Evolutionary conservation across 2,797 vertebrate species (phyloP), one percentile per base, ranked within the genome.

Genomic region (Eulemur coronatus): DNA sequence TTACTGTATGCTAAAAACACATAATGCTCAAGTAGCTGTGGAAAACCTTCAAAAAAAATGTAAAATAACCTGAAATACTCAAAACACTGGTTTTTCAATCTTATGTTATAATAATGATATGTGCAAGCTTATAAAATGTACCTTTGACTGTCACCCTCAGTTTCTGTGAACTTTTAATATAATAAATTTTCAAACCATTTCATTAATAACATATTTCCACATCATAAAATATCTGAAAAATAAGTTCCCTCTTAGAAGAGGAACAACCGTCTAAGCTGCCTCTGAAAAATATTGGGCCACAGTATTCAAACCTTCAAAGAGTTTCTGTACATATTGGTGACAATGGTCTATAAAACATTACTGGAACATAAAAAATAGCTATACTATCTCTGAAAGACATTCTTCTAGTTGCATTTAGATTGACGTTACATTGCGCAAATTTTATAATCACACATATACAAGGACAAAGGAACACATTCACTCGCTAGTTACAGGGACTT

Each of bases 181-280:
- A 98, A 97, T 81, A 97, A 76, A 94, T 98, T 98, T 98, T 99
- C 98, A 98, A 98, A 95, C 95, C 98, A 99, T 98, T 98, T 98
- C 98, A 98, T 99, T 98, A 99, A 99, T 98, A 98, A 98, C 98
- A 97, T 98, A 98, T 96, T 88, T 98, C 91, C 98, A 99, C 98
- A 98, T 99, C 92, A 93, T 99, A 99, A 99, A 99, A 99, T 99
- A 99, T 99, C 99, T 98, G 98, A 98, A 98, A 99, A 99, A 99
- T 99, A 99, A 99, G 98, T 99, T 98, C 98, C 98, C 98, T 99
- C 97, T 99, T 99, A 99, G 98, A 99, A 99, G 99, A 98, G 99
- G 98, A 99, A 98, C 97, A 95, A 98, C 98, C 98, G 52, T 97
- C 78, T 92, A 93, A 98, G 98, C 97, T 97, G 73, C 59, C 98